These are phyloP conservation scores for Thecocarcelia acutangulata DNA, from an alignment of 2,888 invertebrate species.

Conservation along the genomic window DNA sequence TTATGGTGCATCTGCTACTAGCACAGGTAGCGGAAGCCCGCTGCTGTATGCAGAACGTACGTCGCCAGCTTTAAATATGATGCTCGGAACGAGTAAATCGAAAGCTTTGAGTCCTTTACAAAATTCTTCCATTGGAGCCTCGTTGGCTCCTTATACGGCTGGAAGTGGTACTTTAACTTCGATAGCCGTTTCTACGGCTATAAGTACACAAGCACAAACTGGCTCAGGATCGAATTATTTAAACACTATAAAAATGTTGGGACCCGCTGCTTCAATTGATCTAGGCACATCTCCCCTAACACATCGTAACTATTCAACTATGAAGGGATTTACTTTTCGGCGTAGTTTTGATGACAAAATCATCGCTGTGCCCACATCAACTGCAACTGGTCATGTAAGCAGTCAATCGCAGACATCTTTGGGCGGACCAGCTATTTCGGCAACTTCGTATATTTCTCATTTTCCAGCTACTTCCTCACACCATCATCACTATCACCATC, in stretches of 20 bases:
- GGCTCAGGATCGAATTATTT: constrained; percentile 73
- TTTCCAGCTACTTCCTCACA: constrained; percentile 63
- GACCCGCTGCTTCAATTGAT: constrained; percentile 79
- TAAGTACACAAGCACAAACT: constrained; percentile 61
- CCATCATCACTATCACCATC: constrained; percentile 73
- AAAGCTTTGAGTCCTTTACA: constrained; percentile 75
- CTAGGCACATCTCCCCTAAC: constrained; percentile 78
- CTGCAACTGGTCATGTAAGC: constrained; percentile 46
- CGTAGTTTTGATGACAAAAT: constrained; percentile 80
- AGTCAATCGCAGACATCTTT: constrained; percentile 68
- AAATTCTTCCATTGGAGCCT: constrained; percentile 69
- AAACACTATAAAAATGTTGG: constrained; percentile 76
- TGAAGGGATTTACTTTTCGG: constrained; percentile 79
- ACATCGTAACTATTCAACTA: constrained; percentile 78
- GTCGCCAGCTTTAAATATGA: constrained; percentile 76
- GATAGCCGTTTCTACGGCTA: constrained; percentile 33
- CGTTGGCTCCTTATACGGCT: constrained; percentile 65
- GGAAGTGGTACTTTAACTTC: constrained; percentile 45
- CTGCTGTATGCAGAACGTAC: constrained; percentile 72
- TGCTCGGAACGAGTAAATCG: constrained; percentile 73
- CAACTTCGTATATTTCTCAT: constrained; percentile 67
- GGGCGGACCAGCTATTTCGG: constrained; percentile 65
- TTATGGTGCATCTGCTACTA: constrained; percentile 63
- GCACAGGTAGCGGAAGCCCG: constrained; percentile 58
- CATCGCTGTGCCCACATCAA: constrained; percentile 71